phyloP scores from a whole-genome alignment of 1,140 invertebrate genomes.

The Caenorhabditis elegans region DNA sequence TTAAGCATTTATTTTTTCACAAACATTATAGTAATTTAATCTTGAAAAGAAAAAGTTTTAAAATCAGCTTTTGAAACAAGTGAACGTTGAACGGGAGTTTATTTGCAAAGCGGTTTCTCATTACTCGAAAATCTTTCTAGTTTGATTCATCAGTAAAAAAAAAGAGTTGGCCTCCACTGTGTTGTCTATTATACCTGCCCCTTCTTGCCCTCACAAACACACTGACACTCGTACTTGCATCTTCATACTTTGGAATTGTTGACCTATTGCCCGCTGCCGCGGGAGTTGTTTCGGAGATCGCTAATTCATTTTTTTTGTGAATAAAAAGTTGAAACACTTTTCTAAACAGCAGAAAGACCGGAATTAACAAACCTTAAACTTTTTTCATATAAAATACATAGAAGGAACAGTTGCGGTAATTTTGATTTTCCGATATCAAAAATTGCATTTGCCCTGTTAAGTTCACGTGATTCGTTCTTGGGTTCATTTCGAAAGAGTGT shows the following conservation, averaged over 20 bases:
- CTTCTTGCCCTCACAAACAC: background rate
- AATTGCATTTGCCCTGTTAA: background rate
- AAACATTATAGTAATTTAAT: too few species aligned
- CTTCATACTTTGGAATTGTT: conserved; percentile 21
- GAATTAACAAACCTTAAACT: too few species aligned
- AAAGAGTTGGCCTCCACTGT: background rate
- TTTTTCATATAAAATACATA: too few species aligned
- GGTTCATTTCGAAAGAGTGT: too few species aligned
- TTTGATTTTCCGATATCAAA: background rate
- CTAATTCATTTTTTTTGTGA: background rate
- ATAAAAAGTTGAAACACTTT: background rate
- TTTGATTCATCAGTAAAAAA: background rate
- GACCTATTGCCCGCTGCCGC: background rate
- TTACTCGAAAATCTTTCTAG: conserved; percentile 6
- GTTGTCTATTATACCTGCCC: background rate
- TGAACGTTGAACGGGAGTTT: too few species aligned
- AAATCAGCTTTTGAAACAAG: too few species aligned
- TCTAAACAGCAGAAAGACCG: background rate
- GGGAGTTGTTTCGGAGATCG: background rate
- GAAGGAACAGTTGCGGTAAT: background rate
- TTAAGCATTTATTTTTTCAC: too few species aligned
- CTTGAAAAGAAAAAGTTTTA: too few species aligned
- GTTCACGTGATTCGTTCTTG: background rate
- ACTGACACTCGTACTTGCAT: background rate
- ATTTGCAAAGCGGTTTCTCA: background rate